phyloP scores from a whole-genome alignment of 2,888 invertebrate species.

The Nebria brevicollis region DNA sequence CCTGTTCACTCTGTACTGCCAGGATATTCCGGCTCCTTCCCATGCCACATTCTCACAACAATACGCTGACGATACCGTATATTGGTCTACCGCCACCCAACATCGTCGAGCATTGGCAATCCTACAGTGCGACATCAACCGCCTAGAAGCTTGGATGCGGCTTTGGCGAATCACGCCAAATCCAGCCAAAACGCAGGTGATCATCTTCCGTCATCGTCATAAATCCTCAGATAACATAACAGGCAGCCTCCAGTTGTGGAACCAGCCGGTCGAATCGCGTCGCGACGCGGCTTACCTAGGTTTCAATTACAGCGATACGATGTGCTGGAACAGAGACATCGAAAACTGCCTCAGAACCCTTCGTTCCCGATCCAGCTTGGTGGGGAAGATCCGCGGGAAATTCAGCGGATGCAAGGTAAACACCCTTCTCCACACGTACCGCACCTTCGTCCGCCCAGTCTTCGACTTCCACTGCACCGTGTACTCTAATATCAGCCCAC shows the following conservation, averaged over 20 bases:
- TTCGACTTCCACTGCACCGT: no score
- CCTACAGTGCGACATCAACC: background rate
- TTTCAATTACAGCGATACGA: background rate
- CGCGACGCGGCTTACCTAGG: background rate
- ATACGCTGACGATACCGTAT: background rate
- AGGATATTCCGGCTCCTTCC: background rate
- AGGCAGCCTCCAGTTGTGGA: no score
- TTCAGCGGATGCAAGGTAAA: background rate
- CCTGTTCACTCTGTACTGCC: background rate
- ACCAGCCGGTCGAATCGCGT: background rate
- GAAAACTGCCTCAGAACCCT: background rate
- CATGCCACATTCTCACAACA: background rate
- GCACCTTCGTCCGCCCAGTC: no score
- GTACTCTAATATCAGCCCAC: background rate
- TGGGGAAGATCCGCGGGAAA: background rate
- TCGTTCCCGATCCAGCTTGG: background rate
- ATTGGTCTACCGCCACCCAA: background rate
- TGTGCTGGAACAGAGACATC: background rate
- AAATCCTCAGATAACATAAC: background rate
- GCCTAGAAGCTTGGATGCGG: background rate
- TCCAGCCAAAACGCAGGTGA: background rate
- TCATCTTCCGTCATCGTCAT: constrained; percentile 14
- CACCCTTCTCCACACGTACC: background rate
- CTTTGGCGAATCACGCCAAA: constrained; percentile 7
- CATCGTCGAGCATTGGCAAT: background rate